A percentile compares a stretch with the other conserved stretches of the same genome.
phyloP scores from a whole-genome alignment of 1,140 invertebrate species.

The Bathynomus jamesi region DNA sequence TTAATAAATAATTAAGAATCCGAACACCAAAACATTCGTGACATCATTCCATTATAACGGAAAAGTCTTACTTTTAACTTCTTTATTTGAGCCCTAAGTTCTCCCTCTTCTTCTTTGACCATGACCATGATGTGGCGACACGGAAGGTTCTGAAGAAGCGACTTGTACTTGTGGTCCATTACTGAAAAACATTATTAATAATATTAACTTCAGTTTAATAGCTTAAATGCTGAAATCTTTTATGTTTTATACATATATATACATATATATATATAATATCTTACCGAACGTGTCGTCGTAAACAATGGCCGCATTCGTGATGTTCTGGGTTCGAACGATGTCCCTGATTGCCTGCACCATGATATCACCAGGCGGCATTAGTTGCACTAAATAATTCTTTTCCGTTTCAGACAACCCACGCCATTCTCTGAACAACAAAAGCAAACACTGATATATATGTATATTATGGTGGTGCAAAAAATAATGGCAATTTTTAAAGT shows the following conservation, averaged over 20 bases:
- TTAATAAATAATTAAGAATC: too few species aligned
- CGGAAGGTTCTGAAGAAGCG: constrained; percentile 73
- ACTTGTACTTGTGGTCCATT: constrained; percentile 88
- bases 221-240: constrained; percentile 10
- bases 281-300: constrained; percentile 78
- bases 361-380: constrained; percentile 73
- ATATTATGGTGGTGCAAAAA: too few species aligned
- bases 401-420: constrained; percentile 58
- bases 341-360: constrained; percentile 70
- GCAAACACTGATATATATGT: too few species aligned
- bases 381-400: constrained; percentile 56
- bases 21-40: too few species aligned
- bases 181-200: constrained; percentile 45
- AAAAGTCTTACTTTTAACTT: constrained; percentile 49
- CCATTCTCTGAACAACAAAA: constrained; percentile 54
- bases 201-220: constrained; percentile 4
- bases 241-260: constrained; percentile 17
- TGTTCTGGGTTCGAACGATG: constrained; percentile 68
- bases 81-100: constrained; percentile 51
- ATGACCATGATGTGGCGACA: constrained; percentile 66
- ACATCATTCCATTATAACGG: too few species aligned
- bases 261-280: constrained; percentile 20
- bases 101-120: constrained; percentile 47
- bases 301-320: constrained; percentile 81
- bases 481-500: too few species aligned